Evolutionary conservation across 2,113 vertebrate species (phyloP).

Genomic region (Platichthys stellatus): DNA sequence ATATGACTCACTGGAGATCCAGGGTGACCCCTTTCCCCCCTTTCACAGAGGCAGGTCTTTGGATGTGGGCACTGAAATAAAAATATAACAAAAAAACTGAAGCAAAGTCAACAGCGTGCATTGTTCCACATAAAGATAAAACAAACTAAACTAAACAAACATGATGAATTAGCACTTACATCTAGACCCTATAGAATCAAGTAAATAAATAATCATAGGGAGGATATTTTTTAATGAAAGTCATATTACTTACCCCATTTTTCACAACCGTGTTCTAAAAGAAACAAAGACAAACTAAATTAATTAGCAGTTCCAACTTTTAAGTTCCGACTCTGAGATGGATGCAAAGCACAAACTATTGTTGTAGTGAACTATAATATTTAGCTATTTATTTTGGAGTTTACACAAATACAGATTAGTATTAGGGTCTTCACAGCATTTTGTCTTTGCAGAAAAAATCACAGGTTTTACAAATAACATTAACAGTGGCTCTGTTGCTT

Average conservation of each 20-base stretch:
- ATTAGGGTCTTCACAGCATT: no score
- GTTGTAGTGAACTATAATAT: background rate
- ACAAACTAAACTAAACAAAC: background rate
- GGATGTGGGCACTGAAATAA: conserved; percentile 82
- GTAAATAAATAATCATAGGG: background rate
- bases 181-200: background rate
- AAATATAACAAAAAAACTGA: background rate
- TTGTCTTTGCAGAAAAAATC: no score
- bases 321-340: background rate
- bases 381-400: no score
- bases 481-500: no score
- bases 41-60: conserved; percentile 85
- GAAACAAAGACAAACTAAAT: background rate
- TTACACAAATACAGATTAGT: no score
- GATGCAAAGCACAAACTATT: background rate
- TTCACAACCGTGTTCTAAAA: conserved; percentile 82
- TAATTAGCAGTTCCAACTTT: background rate
- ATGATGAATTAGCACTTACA: background rate
- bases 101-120: background rate
- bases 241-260: conserved; percentile 79
- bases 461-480: no score
- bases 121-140: background rate
- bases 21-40: conserved; percentile 82
- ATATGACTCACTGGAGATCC: conserved; percentile 82
- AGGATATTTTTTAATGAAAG: background rate